These are phyloP conservation scores for Brienomyrus brachyistius DNA, from an alignment of 2,113 vertebrate species.

Conservation along the genomic window DNA sequence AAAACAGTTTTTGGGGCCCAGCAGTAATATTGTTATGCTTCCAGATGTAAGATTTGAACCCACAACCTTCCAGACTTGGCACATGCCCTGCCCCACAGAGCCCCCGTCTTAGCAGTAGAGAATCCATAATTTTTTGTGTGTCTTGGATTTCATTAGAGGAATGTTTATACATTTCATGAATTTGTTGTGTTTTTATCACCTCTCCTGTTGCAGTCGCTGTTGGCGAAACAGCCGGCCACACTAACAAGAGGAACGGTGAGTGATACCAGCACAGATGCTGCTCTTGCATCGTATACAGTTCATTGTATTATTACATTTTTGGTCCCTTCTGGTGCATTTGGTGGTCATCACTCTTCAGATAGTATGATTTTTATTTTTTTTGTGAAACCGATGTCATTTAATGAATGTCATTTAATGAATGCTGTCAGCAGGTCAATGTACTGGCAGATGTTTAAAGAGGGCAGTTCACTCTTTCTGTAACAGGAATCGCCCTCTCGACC, in stretches of 20 bases:
- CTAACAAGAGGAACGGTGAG: conserved; percentile 93
- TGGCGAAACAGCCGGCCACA: conserved; percentile 92
- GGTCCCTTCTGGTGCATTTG: neutral
- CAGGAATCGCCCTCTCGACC: conserved; percentile 91
- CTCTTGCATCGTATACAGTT: neutral
- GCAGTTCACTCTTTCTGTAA: conserved; percentile 24
- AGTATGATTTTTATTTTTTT: neutral
- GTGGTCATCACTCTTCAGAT: neutral
- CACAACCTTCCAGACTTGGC: neutral
- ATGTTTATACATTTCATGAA: neutral
- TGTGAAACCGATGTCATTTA: neutral
- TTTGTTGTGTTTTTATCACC: neutral
- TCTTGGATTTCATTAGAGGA: neutral
- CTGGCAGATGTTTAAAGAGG: neutral
- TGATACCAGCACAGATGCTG: conserved; percentile 29
- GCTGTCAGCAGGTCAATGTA: neutral
- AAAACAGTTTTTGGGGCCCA: neutral
- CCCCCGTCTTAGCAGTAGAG: neutral
- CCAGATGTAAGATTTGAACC: neutral
- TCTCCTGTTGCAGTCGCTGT: conserved; percentile 67
- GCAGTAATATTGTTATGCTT: neutral
- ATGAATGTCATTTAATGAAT: neutral
- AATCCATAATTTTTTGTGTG: neutral
- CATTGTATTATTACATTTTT: neutral
- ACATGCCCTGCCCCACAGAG: neutral